Conservation (phyloP, 2,113 vertebrate genomes). For the Mastomys coucha region DNA sequence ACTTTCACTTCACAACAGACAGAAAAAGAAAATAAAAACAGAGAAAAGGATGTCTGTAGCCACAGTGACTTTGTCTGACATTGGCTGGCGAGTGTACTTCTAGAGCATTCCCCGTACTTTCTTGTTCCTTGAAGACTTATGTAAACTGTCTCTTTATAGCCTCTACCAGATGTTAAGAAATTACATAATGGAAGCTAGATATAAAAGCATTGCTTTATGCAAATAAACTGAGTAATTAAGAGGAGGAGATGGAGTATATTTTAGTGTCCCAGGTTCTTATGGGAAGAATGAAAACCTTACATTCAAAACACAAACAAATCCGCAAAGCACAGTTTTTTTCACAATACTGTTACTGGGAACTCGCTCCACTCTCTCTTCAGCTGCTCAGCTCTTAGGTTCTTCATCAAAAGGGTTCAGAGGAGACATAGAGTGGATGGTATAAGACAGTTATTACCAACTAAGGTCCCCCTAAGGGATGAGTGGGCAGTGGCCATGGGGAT, state of each 20-base stretch:
- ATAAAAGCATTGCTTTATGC: conserved; percentile 18
- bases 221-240: conserved; percentile 51
- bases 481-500: not conserved
- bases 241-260: conserved; percentile 26
- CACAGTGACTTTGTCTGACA: not conserved
- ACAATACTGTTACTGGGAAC: not conserved
- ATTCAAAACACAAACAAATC: not conserved
- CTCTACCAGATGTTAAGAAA: conserved; percentile 63
- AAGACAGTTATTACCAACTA: not conserved
- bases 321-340: not conserved
- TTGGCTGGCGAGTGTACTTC: not conserved
- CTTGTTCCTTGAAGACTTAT: conserved; percentile 56
- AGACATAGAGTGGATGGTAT: not conserved
- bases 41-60: not conserved
- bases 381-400: not conserved
- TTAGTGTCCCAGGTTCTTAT: conserved; percentile 23
- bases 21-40: not conserved
- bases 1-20: not conserved
- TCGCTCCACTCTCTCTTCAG: not conserved
- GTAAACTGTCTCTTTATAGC: conserved; percentile 56
- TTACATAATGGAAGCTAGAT: conserved; percentile 41
- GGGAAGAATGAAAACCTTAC: conserved; percentile 23
- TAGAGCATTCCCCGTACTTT: conserved; percentile 53
- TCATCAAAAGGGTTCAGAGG: not conserved
- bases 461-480: not conserved